phyloP scores from a whole-genome alignment of 2,113 vertebrate genomes.

The Heterocephalus glaber region DNA sequence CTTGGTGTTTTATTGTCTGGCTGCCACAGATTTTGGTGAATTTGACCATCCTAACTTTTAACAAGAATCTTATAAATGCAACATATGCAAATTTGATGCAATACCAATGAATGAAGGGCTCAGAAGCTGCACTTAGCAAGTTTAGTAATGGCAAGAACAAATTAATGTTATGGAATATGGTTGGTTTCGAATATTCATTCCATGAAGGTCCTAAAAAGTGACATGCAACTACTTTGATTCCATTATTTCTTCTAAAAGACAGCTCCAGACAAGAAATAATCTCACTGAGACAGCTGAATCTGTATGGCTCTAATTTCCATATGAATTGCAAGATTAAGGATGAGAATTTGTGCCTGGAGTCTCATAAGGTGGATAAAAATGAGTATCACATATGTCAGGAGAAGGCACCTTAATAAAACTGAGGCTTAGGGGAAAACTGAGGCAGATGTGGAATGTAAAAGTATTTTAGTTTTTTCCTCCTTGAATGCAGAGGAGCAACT shows the following conservation, averaged over 20 bases:
- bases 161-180: conserved; percentile 55
- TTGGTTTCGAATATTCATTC: conserved; percentile 49
- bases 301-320: conserved; percentile 60
- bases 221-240: conserved; percentile 42
- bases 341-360: conserved; percentile 43
- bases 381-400: neutral
- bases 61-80: neutral
- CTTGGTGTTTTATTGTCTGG: neutral
- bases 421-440: conserved; percentile 41
- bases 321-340: conserved; percentile 67
- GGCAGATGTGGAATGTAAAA: neutral
- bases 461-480: neutral
- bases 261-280: conserved; percentile 60
- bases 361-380: conserved; percentile 57
- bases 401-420: conserved; percentile 58
- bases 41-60: conserved; percentile 27
- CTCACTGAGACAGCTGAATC: conserved; percentile 17
- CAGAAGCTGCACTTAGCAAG: neutral
- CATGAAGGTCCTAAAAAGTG: conserved; percentile 49
- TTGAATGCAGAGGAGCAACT: neutral
- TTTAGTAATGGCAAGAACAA: conserved; percentile 28
- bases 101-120: neutral
- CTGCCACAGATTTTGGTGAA: neutral
- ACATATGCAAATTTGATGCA: conserved; percentile 8
- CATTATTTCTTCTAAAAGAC: conserved; percentile 64